These are phyloP conservation scores for Chondrosia reniformis DNA, from an alignment of 37 sponge, comb jelly and placozoan genomes.

Conservation along the genomic window DNA sequence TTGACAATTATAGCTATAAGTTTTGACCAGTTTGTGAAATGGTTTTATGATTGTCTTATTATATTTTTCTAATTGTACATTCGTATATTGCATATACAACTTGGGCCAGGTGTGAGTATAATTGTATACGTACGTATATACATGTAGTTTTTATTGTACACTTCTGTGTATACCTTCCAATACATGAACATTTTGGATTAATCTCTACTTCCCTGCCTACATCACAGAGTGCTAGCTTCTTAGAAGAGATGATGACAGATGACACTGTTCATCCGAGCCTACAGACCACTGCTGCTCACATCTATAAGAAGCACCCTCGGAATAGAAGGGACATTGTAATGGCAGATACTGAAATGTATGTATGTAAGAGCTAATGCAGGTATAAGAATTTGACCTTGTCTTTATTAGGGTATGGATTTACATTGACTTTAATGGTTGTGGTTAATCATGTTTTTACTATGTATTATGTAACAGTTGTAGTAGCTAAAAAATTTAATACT, in stretches of 20 bases:
- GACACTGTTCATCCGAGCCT: slow-evolving; percentile 12
- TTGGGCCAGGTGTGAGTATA: background rate
- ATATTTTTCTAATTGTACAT: too few species aligned
- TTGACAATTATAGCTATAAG: too few species aligned
- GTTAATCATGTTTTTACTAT: too few species aligned
- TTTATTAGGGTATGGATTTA: too few species aligned
- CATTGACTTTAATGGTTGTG: too few species aligned
- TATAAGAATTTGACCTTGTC: too few species aligned
- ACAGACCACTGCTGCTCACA: slow-evolving; percentile 28
- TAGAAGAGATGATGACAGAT: slow-evolving; percentile 18
- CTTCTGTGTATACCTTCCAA: background rate
- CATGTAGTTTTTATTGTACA: background rate
- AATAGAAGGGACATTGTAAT: slow-evolving; percentile 23
- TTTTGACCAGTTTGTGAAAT: too few species aligned
- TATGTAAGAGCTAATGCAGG: too few species aligned
- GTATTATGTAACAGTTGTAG: too few species aligned
- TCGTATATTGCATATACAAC: too few species aligned
- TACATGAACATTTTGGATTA: background rate
- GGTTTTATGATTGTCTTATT: too few species aligned
- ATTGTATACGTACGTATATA: background rate
- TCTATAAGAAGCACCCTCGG: slow-evolving; percentile 41
- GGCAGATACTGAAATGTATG: too few species aligned
- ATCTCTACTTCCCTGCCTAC: background rate
- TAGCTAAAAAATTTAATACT: background rate
- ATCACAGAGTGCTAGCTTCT: slow-evolving; percentile 42